Conservation (phyloP, 2,797 vertebrate genomes). For the Apogon hyalosoma region DNA sequence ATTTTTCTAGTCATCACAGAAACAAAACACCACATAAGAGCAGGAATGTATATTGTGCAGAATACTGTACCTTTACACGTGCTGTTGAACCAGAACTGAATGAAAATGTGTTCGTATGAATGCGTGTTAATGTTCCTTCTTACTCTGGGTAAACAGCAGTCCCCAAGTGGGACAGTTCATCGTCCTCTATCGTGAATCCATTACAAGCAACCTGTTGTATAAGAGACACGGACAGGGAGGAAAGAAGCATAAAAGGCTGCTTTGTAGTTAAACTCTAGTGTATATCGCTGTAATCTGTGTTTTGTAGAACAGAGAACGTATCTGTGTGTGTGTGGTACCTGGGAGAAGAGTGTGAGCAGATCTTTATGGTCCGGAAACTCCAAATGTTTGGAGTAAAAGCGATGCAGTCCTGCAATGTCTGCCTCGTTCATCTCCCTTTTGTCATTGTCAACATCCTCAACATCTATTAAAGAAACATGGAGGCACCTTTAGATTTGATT, state of each 20-base stretch:
- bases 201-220: slow-evolving; percentile 92
- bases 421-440: slow-evolving; percentile 89
- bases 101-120: slow-evolving; percentile 10
- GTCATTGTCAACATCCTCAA: slow-evolving; percentile 93
- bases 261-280: background rate
- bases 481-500: background rate
- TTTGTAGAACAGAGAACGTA: background rate
- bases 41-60: no score
- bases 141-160: slow-evolving; percentile 97
- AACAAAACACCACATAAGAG: background rate
- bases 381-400: slow-evolving; percentile 94
- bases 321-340: slow-evolving; percentile 80
- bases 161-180: slow-evolving; percentile 94
- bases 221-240: background rate
- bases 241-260: background rate
- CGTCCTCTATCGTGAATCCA: slow-evolving; percentile 97
- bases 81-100: slow-evolving; percentile 1
- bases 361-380: slow-evolving; percentile 87
- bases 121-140: slow-evolving; percentile 45
- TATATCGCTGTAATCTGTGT: background rate
- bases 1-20: background rate
- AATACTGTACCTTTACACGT: background rate
- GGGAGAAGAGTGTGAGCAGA: slow-evolving; percentile 90
- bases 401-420: slow-evolving; percentile 91
- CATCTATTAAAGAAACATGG: slow-evolving; percentile 79